phyloP scores from a whole-genome alignment of 2,113 vertebrate species.

The Trogon melanurus region DNA sequence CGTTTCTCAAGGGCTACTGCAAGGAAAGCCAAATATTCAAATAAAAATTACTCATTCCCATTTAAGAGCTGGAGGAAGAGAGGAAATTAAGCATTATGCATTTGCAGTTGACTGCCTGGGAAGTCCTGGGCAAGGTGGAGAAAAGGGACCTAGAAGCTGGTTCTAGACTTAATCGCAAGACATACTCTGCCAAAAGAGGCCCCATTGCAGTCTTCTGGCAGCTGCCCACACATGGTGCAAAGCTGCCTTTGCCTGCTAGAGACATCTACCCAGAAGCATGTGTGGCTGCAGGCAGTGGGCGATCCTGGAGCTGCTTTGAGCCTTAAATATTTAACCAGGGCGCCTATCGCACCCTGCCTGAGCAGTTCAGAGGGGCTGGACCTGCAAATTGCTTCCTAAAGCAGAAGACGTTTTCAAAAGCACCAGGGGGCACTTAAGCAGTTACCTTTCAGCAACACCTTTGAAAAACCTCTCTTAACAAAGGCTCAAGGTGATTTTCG shows the following conservation, averaged over 20 bases:
- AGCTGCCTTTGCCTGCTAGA: neutral
- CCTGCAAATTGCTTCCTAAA: neutral
- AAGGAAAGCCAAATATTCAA: neutral
- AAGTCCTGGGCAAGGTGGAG: neutral
- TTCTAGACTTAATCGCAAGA: neutral
- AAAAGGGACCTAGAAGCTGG: neutral
- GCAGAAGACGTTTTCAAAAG: conserved; percentile 21
- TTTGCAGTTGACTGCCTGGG: neutral
- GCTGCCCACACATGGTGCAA: neutral
- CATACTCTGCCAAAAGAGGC: neutral
- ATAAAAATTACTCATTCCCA: neutral
- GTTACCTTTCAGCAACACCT: conserved; percentile 29
- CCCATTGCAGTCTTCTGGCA: neutral
- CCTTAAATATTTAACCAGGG: neutral
- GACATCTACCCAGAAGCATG: neutral
- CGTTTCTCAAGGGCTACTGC: neutral
- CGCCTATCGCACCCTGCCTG: rapidly evolving
- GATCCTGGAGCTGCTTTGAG: neutral
- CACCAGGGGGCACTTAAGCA: neutral
- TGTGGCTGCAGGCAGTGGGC: rapidly evolving
- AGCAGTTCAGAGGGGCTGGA: neutral
- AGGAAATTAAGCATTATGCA: neutral
- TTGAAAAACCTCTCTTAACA: neutral
- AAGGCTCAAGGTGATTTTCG: neutral
- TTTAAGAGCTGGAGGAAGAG: neutral